Evolutionary conservation across 2,113 vertebrate species (phyloP).

Genomic region (Craseonycteris thonglongyai): DNA sequence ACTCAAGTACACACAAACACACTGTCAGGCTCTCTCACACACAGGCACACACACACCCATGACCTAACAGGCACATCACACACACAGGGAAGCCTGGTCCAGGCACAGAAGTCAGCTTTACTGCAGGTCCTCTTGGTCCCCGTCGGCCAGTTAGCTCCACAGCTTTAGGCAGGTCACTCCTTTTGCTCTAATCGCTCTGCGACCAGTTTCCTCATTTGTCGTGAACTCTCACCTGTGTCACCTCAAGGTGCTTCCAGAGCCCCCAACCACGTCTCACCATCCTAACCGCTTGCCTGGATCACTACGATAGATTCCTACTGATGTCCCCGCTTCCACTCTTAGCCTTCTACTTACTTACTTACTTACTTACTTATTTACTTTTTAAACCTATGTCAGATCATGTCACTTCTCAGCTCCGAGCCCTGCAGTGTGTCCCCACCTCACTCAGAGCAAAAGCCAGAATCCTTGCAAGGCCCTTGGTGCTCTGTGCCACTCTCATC

Average conservation of each 20-base stretch:
- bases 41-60: background rate
- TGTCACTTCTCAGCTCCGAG: background rate
- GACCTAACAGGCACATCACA: background rate
- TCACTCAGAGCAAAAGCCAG: background rate
- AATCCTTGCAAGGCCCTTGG: background rate
- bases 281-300: background rate
- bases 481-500: no score
- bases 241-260: background rate
- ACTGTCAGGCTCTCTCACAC: background rate
- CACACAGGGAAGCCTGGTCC: no score
- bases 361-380: no score
- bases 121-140: background rate
- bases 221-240: background rate
- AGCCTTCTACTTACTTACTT: no score
- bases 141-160: background rate
- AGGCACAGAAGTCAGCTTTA: background rate
- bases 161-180: background rate
- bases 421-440: background rate
- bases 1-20: background rate
- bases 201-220: background rate
- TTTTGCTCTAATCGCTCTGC: background rate
- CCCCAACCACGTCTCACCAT: background rate
- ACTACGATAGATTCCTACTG: background rate
- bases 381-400: background rate
- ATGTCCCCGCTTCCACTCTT: background rate